Conservation (phyloP, 2,113 vertebrate species). For the Copsychus sechellarum region DNA sequence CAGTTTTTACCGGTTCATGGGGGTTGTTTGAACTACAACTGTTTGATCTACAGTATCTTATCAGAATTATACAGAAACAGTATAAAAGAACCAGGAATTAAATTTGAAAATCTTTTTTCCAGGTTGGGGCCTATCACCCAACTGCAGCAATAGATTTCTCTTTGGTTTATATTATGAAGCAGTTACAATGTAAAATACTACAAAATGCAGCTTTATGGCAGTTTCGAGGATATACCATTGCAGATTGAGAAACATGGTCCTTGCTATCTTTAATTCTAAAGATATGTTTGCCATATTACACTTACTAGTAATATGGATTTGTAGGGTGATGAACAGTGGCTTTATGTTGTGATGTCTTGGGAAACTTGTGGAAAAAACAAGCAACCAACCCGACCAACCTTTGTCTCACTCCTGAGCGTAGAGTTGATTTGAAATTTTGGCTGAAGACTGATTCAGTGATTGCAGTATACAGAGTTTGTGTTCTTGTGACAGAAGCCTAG, state of each 20-base stretch:
- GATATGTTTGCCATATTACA: not conserved
- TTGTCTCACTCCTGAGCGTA: not conserved
- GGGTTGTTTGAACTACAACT: not conserved
- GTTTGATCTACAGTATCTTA: not conserved
- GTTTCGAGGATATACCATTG: not conserved
- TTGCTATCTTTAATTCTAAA: not conserved
- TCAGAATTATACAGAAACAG: rapidly evolving
- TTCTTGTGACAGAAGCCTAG: not conserved
- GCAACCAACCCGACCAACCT: rapidly evolving
- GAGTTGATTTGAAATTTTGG: not conserved
- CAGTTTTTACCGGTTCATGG: rapidly evolving
- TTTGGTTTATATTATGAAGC: not conserved
- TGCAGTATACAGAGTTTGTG: not conserved
- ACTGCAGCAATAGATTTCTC: not conserved
- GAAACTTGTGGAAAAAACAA: not conserved
- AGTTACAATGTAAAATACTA: not conserved
- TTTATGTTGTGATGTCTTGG: not conserved
- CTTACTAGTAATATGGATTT: not conserved
- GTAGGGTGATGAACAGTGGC: not conserved
- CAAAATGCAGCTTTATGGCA: not conserved
- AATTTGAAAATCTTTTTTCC: not conserved
- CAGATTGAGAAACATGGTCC: not conserved
- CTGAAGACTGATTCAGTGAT: not conserved
- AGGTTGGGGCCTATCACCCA: not conserved
- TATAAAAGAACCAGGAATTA: not conserved